phyloP scores from a whole-genome alignment of 2,113 vertebrate genomes.

The Panthera tigris region DNA sequence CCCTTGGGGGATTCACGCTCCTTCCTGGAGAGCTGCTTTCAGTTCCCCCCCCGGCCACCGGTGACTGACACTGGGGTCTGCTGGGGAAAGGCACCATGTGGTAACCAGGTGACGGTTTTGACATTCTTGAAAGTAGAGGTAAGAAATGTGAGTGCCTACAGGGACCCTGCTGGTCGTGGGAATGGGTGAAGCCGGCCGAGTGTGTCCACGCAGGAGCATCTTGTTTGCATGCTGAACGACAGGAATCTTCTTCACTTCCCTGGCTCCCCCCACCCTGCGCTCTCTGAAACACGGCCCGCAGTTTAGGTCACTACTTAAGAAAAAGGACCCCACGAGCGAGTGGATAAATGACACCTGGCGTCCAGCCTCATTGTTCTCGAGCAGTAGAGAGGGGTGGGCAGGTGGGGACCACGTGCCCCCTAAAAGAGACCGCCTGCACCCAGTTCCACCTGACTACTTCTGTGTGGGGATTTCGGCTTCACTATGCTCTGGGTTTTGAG shows the following conservation, averaged over 20 bases:
- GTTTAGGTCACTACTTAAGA: not conserved
- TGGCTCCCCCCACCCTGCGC: not conserved
- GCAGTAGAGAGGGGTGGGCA: not conserved
- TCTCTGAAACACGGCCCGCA: not conserved
- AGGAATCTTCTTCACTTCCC: not conserved
- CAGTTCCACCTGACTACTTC: not conserved
- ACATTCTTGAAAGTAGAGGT: not conserved
- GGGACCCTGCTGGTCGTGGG: not conserved
- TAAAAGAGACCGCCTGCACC: not conserved
- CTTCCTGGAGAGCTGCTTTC: not conserved
- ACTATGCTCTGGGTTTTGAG: not conserved
- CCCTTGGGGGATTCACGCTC: accelerated
- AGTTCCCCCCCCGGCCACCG: not conserved
- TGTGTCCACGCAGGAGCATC: not conserved
- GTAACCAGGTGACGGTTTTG: not conserved
- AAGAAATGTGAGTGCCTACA: not conserved
- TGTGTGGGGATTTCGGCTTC: not conserved
- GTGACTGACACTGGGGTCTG: not conserved
- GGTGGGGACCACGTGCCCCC: accelerated
- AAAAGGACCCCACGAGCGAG: accelerated
- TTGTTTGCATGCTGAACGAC: not conserved
- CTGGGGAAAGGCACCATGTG: not conserved
- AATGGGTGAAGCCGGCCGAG: not conserved
- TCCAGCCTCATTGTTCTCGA: not conserved
- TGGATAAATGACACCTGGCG: not conserved